These are phyloP conservation scores for Lacanobia oleracea DNA, from an alignment of 2,888 invertebrate genomes.

Conservation along the genomic window DNA sequence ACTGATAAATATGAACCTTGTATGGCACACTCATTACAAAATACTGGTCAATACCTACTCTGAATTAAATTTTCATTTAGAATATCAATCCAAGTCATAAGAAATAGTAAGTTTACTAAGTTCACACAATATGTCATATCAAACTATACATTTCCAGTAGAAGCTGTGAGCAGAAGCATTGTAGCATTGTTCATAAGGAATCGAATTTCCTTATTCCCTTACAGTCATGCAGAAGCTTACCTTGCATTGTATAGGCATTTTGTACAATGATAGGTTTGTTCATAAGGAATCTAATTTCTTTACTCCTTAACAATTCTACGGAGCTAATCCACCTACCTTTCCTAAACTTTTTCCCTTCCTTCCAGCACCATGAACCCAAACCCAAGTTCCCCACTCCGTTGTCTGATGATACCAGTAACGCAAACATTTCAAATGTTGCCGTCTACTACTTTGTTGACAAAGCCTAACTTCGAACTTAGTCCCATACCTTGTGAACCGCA, in stretches of 20 bases:
- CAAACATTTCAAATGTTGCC: conserved; percentile 82
- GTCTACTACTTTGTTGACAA: conserved; percentile 41
- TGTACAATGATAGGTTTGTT: too few species aligned
- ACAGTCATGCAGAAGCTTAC: too few species aligned
- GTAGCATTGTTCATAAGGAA: too few species aligned
- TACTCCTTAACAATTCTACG: too few species aligned
- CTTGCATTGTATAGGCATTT: too few species aligned
- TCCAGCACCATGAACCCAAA: conserved; percentile 53
- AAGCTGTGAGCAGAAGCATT: neutral
- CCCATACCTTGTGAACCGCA: conserved; percentile 61
- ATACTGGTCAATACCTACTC: too few species aligned
- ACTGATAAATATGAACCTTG: too few species aligned
- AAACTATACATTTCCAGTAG: neutral
- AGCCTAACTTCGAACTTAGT: conserved; percentile 62
- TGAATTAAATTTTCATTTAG: too few species aligned
- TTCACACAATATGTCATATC: neutral
- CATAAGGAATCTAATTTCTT: too few species aligned
- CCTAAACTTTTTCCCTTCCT: conserved; percentile 24
- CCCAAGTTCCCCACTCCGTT: conserved; percentile 50
- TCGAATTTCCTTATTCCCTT: too few species aligned
- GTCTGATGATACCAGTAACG: conserved; percentile 75
- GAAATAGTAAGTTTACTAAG: neutral
- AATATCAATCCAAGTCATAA: neutral
- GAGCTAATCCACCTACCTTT: neutral
- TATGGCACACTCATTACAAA: too few species aligned